Conservation (phyloP, 2,113 vertebrate species). For the Hyperopisus bebe region DNA sequence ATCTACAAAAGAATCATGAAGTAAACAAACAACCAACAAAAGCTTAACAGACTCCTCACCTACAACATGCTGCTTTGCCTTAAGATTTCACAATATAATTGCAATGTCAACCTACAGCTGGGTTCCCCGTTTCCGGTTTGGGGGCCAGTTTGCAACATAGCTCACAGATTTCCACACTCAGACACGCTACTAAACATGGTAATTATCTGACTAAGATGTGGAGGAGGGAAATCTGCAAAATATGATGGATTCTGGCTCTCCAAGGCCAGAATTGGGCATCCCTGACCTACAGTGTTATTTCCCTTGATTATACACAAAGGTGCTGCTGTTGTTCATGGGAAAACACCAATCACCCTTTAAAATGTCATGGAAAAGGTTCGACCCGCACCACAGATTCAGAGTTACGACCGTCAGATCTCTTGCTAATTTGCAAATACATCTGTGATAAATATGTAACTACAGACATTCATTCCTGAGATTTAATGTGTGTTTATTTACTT, state of each 20-base stretch:
- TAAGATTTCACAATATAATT: conserved; percentile 23
- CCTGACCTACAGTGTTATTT: background rate
- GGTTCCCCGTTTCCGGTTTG: background rate
- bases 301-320: background rate
- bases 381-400: background rate
- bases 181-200: background rate
- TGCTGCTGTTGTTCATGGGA: background rate
- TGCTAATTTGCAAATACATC: background rate
- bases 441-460: conserved; percentile 10
- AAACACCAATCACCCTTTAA: background rate
- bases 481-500: conserved; percentile 3
- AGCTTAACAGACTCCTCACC: background rate
- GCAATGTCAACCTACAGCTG: background rate
- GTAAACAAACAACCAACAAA: background rate
- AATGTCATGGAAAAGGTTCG: background rate
- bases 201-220: background rate
- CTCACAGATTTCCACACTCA: background rate
- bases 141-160: background rate
- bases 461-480: conserved; percentile 26
- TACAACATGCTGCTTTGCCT: background rate
- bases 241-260: background rate
- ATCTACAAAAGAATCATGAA: background rate
- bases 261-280: background rate
- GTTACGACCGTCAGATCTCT: background rate
- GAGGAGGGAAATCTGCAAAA: background rate